Percentiles rank a stretch among this genome's conserved stretches.
phyloP scores from a whole-genome alignment of 1,140 invertebrate genomes.

The Lordiphosa clarofinis region DNA sequence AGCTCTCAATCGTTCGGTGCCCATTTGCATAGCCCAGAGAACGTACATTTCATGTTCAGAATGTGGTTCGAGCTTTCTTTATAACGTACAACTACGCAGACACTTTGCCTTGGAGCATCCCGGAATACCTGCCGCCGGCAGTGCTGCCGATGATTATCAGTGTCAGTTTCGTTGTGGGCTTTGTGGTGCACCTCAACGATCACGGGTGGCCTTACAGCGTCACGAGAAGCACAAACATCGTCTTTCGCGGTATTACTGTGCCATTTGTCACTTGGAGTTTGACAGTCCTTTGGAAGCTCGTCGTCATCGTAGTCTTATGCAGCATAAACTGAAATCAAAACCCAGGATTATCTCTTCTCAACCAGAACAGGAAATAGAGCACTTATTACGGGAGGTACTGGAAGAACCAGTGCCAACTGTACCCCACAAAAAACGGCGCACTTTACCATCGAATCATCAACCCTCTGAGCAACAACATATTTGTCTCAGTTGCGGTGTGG shows the following conservation, averaged over 20 bases:
- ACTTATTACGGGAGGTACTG: slow-evolving; percentile 39
- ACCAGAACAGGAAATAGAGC: slow-evolving; percentile 33
- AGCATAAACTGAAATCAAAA: slow-evolving; percentile 79
- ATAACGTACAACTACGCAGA: slow-evolving; percentile 85
- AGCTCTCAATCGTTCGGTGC: slow-evolving; percentile 88
- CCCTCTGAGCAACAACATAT: slow-evolving; percentile 79
- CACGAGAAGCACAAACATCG: slow-evolving; percentile 83
- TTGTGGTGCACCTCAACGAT: slow-evolving; percentile 83
- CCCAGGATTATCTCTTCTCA: neutral
- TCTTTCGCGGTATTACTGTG: slow-evolving; percentile 84
- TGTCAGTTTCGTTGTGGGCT: slow-evolving; percentile 82
- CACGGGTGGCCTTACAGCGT: slow-evolving; percentile 84
- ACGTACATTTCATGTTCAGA: slow-evolving; percentile 69
- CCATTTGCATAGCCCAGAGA: slow-evolving; percentile 88
- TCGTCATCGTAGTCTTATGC: slow-evolving; percentile 83
- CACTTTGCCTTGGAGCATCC: slow-evolving; percentile 82
- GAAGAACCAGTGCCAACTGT: slow-evolving; percentile 11
- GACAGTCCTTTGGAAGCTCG: slow-evolving; percentile 83
- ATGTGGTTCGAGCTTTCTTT: slow-evolving; percentile 84
- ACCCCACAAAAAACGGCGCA: slow-evolving; percentile 14
- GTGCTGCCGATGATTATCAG: slow-evolving; percentile 85
- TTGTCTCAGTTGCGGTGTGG: slow-evolving; percentile 85
- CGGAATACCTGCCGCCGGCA: slow-evolving; percentile 42
- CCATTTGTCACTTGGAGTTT: slow-evolving; percentile 85
- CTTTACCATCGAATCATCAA: slow-evolving; percentile 51